Evolutionary conservation across 2,113 vertebrate species (phyloP).

Genomic region (Onychorhynchus coronatus): DNA sequence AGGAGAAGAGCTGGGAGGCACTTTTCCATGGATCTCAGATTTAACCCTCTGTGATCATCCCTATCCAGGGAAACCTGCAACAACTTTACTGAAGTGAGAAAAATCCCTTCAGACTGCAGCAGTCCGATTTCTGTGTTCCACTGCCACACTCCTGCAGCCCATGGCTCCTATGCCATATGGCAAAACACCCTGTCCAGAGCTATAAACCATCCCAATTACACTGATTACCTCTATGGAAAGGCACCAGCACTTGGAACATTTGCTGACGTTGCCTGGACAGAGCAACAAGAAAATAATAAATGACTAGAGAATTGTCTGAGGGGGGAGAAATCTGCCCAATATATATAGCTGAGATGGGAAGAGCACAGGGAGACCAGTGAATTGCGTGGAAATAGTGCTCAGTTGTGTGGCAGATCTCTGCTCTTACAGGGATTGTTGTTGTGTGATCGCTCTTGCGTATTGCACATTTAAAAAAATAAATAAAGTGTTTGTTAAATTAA

Average conservation of each 20-base stretch:
- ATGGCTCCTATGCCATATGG: not conserved
- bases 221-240: constrained; percentile 61
- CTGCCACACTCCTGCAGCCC: not conserved
- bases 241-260: not conserved
- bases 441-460: not conserved
- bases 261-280: not conserved
- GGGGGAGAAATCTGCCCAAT: not conserved
- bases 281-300: constrained; percentile 11
- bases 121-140: not conserved
- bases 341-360: not conserved
- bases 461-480: rapidly evolving
- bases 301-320: not conserved
- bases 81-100: not conserved
- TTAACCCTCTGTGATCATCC: not conserved
- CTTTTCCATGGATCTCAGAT: not conserved
- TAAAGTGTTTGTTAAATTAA: not conserved
- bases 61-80: not conserved
- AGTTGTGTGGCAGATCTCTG: not conserved
- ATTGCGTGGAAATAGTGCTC: not conserved
- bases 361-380: not conserved
- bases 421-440: not conserved
- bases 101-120: constrained; percentile 19
- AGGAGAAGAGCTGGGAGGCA: not conserved
- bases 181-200: constrained; percentile 20
- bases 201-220: constrained; percentile 45